Conservation (phyloP, 1,140 invertebrate genomes). For the Mylabris phalerata region DNA sequence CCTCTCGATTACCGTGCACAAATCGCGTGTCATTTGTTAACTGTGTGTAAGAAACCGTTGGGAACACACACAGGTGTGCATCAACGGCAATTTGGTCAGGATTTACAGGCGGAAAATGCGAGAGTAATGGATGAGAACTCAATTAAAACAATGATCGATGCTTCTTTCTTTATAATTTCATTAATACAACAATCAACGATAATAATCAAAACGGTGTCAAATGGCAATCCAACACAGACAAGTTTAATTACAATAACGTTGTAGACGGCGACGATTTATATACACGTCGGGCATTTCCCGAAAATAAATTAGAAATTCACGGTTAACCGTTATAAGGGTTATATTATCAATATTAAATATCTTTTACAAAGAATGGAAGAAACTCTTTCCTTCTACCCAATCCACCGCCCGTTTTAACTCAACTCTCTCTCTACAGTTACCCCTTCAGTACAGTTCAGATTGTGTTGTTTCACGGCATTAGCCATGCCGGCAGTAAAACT, state of each 20-base stretch:
- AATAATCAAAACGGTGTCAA: too few relatives aligned
- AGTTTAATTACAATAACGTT: conserved; percentile 28
- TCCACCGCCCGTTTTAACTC: too few relatives aligned
- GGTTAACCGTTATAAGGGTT: conserved; percentile 31
- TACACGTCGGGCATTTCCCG: conserved; percentile 25
- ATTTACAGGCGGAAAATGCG: conserved; percentile 27
- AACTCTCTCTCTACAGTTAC: too few relatives aligned
- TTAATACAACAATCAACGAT: too few relatives aligned
- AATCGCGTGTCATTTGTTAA: conserved; percentile 41
- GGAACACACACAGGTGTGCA: conserved; percentile 34
- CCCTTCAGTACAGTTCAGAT: background rate
- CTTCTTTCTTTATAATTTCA: too few relatives aligned
- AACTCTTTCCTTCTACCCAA: too few relatives aligned
- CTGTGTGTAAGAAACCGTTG: conserved; percentile 27
- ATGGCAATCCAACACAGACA: conserved; percentile 10
- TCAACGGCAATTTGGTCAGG: conserved; percentile 35
- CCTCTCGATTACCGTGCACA: conserved; percentile 38
- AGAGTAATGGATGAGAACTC: too few relatives aligned
- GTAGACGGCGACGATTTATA: conserved; percentile 22
- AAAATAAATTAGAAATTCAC: conserved; percentile 32
- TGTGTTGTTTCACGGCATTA: conserved; percentile 27
- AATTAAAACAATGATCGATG: too few relatives aligned
- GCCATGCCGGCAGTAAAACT: conserved; percentile 33
- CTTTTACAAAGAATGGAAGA: conserved; percentile 4
- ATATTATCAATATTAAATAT: conserved; percentile 40